phyloP scores from a whole-genome alignment of 1,140 invertebrate genomes.

The Bilobella aurantiaca region DNA sequence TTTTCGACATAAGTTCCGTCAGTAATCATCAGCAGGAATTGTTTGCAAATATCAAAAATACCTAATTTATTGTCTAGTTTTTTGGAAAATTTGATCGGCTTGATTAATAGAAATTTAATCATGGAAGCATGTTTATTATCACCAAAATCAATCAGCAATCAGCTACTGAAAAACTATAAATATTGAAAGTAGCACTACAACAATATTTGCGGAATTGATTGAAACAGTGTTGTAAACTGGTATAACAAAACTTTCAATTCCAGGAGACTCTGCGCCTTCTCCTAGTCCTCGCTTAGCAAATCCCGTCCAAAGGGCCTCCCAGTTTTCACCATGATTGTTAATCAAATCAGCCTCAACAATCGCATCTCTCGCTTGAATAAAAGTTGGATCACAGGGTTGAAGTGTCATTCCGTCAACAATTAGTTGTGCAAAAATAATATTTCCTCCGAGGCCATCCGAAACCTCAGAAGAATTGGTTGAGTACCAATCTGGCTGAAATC shows the following conservation, averaged over 20 bases:
- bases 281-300: slow-evolving; percentile 5
- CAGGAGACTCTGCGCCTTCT: background rate
- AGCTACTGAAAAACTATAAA: too few relatives aligned
- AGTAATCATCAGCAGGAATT: too few relatives aligned
- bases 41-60: too few relatives aligned
- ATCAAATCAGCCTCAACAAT: slow-evolving; percentile 1
- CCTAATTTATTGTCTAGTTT: too few relatives aligned
- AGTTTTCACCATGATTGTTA: background rate
- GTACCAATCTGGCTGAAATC: slow-evolving; percentile 9
- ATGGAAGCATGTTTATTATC: too few relatives aligned
- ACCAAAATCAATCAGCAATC: too few relatives aligned
- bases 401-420: slow-evolving; percentile 1
- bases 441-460: background rate
- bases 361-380: background rate
- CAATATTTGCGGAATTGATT: too few relatives aligned
- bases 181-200: too few relatives aligned
- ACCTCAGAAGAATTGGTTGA: background rate
- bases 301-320: background rate
- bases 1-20: too few relatives aligned
- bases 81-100: too few relatives aligned
- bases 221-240: too few relatives aligned
- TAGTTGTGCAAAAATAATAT: background rate
- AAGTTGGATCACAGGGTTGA: background rate
- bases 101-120: too few relatives aligned
- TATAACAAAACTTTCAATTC: background rate